phyloP scores from a whole-genome alignment of 2,888 invertebrate species.

The Polyommatus icarus region DNA sequence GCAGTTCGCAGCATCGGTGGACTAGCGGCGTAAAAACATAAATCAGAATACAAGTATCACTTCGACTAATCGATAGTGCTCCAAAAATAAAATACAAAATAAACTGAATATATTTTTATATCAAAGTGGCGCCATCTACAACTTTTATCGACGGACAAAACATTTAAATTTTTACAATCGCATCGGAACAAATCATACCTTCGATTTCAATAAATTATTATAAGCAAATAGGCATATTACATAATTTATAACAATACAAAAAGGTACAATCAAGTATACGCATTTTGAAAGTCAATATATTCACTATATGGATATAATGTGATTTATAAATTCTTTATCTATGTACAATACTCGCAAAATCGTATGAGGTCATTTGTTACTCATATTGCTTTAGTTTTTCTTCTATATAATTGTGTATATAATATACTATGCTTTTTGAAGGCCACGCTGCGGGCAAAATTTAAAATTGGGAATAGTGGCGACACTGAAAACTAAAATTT shows the following conservation, averaged over 20 bases:
- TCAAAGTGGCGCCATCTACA: not conserved
- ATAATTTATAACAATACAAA: slow-evolving; percentile 13
- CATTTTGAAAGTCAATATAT: slow-evolving; percentile 3
- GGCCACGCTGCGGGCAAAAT: slow-evolving; percentile 25
- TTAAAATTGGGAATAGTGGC: slow-evolving; percentile 1
- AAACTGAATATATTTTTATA: not conserved
- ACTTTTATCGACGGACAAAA: not conserved
- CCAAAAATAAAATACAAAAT: too few species aligned
- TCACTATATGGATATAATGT: slow-evolving; percentile 17
- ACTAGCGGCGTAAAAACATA: not conserved
- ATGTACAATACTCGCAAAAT: slow-evolving; percentile 28
- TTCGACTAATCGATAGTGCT: too few species aligned
- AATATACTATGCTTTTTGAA: slow-evolving; percentile 18
- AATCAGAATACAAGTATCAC: too few species aligned
- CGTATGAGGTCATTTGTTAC: slow-evolving; percentile 27
- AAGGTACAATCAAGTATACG: slow-evolving; percentile 12
- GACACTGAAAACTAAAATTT: not conserved
- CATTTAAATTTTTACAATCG: not conserved
- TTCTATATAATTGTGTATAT: slow-evolving; percentile 9
- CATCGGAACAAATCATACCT: not conserved
- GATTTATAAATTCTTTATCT: slow-evolving; percentile 30
- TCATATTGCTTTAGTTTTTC: slow-evolving; percentile 28
- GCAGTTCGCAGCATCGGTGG: too few species aligned
- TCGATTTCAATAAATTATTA: not conserved
- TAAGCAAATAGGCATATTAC: not conserved